A percentile compares a stretch with the other conserved stretches of the same genome.
phyloP scores from a whole-genome alignment of 2,888 invertebrate genomes.

The Lasius platythorax region DNA sequence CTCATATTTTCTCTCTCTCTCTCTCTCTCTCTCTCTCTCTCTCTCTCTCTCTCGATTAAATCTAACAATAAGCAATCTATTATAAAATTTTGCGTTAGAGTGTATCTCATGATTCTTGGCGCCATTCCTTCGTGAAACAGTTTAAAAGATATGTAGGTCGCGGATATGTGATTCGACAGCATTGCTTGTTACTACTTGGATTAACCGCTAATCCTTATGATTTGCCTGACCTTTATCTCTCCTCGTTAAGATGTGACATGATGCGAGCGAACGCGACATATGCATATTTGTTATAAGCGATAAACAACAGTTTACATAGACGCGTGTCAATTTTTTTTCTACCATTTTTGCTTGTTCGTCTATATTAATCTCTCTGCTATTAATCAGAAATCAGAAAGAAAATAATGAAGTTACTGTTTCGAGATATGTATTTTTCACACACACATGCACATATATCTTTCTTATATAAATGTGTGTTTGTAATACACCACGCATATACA shows the following conservation, averaged over 20 bases:
- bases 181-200: not conserved
- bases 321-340: not conserved
- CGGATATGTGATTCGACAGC: not conserved
- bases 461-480: too few relatives aligned
- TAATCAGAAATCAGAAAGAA: not conserved
- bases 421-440: not conserved
- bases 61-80: not conserved
- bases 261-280: not conserved
- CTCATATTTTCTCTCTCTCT: too few relatives aligned
- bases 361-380: not conserved
- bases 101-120: not conserved
- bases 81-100: not conserved
- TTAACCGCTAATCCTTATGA: conserved; percentile 17
- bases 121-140: not conserved
- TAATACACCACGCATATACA: too few relatives aligned
- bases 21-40: not conserved
- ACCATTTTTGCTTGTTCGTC: not conserved
- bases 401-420: not conserved
- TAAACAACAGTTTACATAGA: not conserved
- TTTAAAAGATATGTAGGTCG: not conserved
- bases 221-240: conserved; percentile 21
- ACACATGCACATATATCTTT: too few relatives aligned
- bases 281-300: not conserved
- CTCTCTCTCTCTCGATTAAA: not conserved
- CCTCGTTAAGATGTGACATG: not conserved